phyloP scores from a whole-genome alignment of 2,797 vertebrate species.

The Sebastes diploproa region DNA sequence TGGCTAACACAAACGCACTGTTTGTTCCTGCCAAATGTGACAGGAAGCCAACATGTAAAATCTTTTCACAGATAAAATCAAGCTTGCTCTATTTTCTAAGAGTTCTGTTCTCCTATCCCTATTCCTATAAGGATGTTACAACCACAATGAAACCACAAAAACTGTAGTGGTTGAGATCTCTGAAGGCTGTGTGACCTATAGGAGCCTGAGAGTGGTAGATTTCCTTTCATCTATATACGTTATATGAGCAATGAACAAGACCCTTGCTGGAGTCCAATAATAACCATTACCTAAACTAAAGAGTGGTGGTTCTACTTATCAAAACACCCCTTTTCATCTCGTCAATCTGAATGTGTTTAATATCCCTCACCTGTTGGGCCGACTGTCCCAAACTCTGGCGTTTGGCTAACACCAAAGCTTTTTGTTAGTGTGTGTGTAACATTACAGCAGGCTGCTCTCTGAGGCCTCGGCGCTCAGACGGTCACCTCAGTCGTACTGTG shows the following conservation, averaged over 20 bases:
- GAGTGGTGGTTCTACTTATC: slow-evolving; percentile 9
- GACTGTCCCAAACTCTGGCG: slow-evolving; percentile 27
- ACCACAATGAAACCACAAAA: neutral
- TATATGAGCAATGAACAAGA: slow-evolving; percentile 13
- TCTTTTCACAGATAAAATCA: neutral
- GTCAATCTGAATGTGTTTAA: slow-evolving; percentile 6
- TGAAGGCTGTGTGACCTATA: neutral
- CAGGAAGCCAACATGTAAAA: neutral
- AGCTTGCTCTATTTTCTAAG: neutral
- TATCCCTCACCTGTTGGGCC: slow-evolving; percentile 7
- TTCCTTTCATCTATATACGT: slow-evolving; percentile 12
- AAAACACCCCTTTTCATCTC: slow-evolving; percentile 9
- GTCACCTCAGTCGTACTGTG: slow-evolving; percentile 97
- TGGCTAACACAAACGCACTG: neutral
- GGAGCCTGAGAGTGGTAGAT: slow-evolving; percentile 24
- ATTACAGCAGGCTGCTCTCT: neutral
- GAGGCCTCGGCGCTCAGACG: slow-evolving; percentile 74
- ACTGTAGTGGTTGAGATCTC: neutral
- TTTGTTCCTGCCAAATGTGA: neutral
- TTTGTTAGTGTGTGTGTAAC: slow-evolving; percentile 1
- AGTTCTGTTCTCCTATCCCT: neutral
- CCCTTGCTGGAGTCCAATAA: neutral
- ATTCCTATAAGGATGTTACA: neutral
- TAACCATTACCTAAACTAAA: neutral
- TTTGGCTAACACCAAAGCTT: slow-evolving; percentile 14